Conservation (phyloP, 2,797 vertebrate genomes). For the Poeciliopsis presidionis region DNA sequence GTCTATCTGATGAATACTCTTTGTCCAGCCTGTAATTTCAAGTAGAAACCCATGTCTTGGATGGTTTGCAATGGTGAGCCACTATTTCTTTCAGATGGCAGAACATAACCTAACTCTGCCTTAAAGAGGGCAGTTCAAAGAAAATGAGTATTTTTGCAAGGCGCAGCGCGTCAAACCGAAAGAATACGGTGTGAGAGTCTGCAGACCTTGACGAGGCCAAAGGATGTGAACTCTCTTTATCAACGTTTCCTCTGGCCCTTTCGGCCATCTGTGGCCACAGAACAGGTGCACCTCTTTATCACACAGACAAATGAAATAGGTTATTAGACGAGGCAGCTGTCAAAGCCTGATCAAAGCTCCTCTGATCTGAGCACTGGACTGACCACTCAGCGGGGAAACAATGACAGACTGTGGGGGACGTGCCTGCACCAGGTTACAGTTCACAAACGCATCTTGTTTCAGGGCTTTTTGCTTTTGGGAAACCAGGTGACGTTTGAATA, state of each 20-base stretch:
- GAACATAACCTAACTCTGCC: neutral
- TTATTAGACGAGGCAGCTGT: constrained; percentile 57
- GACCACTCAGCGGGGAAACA: constrained; percentile 40
- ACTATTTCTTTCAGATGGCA: neutral
- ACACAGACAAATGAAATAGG: constrained; percentile 51
- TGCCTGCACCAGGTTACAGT: constrained; percentile 1
- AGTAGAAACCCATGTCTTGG: neutral
- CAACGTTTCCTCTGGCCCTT: constrained; percentile 33
- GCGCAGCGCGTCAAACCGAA: constrained; percentile 19
- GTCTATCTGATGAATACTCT: neutral
- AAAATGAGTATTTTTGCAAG: neutral
- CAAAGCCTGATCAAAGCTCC: constrained; percentile 67
- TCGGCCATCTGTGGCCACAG: constrained; percentile 11
- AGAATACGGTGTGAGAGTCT: constrained; percentile 23
- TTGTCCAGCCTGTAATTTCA: neutral
- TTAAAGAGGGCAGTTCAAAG: neutral
- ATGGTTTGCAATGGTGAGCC: neutral
- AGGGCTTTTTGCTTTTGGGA: neutral
- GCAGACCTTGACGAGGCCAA: constrained; percentile 39
- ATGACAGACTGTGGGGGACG: constrained; percentile 6
- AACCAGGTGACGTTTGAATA: constrained; percentile 26
- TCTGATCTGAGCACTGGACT: constrained; percentile 43
- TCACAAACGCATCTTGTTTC: neutral
- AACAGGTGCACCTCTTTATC: constrained; percentile 57
- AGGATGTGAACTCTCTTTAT: constrained; percentile 31